Evolutionary conservation across 1,140 invertebrate genomes (phyloP), one percentile per base, ranked within the genome.

Genomic region (Drosophila rufa): DNA sequence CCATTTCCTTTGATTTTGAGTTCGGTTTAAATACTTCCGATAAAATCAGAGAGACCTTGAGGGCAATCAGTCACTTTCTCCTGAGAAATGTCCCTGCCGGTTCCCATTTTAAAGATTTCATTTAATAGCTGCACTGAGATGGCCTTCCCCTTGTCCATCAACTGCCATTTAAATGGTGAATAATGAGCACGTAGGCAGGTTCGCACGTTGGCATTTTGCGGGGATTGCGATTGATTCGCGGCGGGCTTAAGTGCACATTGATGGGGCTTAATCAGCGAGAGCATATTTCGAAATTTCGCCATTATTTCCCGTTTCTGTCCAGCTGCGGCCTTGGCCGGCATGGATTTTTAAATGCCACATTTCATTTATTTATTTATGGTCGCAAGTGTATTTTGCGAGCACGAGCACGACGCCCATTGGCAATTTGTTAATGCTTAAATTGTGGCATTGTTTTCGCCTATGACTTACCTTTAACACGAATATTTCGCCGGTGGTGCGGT

Each of bases 401-500:
- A 14, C 48, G 27, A 6, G 27, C 27, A 6, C 27, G 5, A 7
- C 5, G 76, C 76, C 71, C 45, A 69, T 62, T 48, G 80, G 70
- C 78, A 89, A 69, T 80, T 83, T 80, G 59, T 89, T 80, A 78
- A 84, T 89, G 76, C 80, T 83, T 76, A 65, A 89, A 77, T 80
- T 74, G 67, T 40, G 56, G 46, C 47, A 62, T 48, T 61, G 57
- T 71, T 45, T 60, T 33, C 33, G 81, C 43, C 46, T 59, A 62
- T 64, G 45, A 91, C 93, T 94, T 93, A 98, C 97, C 95, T 98
- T 98, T 4, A 98, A 93, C 9, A 98, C 97, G 92, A 97, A 98
- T 93, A 99, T 98, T 93, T 98, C 97, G 51, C 98, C 98, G 4
- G 97, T 98, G 3, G 97, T 98, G 67, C 97, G 95, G 94, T 99